Evolutionary conservation across 1,140 invertebrate genomes (phyloP).

Genomic region (Prorops nasuta): DNA sequence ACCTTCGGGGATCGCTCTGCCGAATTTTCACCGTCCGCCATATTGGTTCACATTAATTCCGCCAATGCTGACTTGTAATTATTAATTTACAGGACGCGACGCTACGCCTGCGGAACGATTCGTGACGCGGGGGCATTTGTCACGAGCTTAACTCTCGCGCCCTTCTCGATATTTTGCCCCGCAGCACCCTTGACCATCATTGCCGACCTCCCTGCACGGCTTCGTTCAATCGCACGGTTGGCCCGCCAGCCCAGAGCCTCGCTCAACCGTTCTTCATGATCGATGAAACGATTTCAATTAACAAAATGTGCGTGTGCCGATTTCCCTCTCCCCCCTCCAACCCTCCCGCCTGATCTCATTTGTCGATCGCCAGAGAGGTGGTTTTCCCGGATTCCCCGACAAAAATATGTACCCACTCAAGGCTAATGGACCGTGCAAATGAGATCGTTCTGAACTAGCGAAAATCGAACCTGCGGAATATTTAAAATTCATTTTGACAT

Average conservation of each 20-base stretch:
- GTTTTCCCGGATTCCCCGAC: slow-evolving; percentile 30
- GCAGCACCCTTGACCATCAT: not conserved
- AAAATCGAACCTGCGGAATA: too few relatives aligned
- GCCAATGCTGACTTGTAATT: slow-evolving; percentile 40
- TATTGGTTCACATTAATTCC: slow-evolving; percentile 38
- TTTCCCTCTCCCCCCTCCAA: slow-evolving; percentile 11
- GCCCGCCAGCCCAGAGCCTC: not conserved
- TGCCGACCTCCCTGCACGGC: not conserved
- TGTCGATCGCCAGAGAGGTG: too few relatives aligned
- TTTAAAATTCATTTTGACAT: too few relatives aligned
- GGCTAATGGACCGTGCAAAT: slow-evolving; percentile 32
- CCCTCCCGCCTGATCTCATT: too few relatives aligned
- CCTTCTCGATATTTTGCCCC: not conserved
- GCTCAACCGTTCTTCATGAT: slow-evolving; percentile 28
- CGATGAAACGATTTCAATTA: slow-evolving; percentile 43
- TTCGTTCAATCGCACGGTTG: not conserved
- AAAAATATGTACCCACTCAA: slow-evolving; percentile 32
- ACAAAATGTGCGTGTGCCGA: slow-evolving; percentile 32
- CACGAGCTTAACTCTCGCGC: slow-evolving; percentile 22
- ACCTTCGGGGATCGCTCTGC: not conserved
- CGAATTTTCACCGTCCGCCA: not conserved
- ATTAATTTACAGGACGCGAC: slow-evolving; percentile 44
- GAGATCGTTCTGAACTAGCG: slow-evolving; percentile 27
- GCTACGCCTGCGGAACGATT: slow-evolving; percentile 39
- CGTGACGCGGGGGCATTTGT: slow-evolving; percentile 35